phyloP scores from a whole-genome alignment of 2,113 vertebrate species.

The Athene noctua region DNA sequence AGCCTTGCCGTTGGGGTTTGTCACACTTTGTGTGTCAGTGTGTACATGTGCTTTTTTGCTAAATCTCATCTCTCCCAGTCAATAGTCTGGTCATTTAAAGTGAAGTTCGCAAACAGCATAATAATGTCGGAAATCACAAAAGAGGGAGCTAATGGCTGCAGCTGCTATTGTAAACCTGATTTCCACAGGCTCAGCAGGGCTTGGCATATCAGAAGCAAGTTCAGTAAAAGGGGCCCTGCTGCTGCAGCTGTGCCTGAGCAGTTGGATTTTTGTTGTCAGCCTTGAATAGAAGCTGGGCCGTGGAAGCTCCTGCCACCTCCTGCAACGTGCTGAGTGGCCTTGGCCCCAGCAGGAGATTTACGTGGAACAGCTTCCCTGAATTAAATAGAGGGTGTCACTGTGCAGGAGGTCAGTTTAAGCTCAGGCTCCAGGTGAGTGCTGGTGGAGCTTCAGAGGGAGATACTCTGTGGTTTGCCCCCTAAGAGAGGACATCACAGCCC shows the following conservation, averaged over 20 bases:
- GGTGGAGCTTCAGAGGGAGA: fast-evolving
- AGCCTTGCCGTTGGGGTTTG: constrained; percentile 26
- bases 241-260: constrained; percentile 40
- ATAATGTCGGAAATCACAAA: constrained; percentile 71
- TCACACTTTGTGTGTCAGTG: background rate
- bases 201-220: constrained; percentile 36
- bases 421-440: background rate
- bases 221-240: constrained; percentile 32
- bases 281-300: background rate
- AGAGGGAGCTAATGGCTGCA: constrained; percentile 54
- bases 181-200: constrained; percentile 68
- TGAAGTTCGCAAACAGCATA: constrained; percentile 46
- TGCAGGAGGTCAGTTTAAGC: background rate
- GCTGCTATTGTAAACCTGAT: constrained; percentile 66
- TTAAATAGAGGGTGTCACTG: background rate
- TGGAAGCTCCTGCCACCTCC: background rate
- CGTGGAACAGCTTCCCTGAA: fast-evolving
- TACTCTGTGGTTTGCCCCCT: background rate
- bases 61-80: constrained; percentile 21
- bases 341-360: background rate
- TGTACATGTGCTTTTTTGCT: background rate
- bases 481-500: background rate
- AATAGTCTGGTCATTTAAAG: constrained; percentile 11
- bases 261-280: background rate
- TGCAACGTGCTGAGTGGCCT: background rate